These are phyloP conservation scores for Sylvilagus floridanus DNA, from an alignment of 2,797 vertebrate species.

Conservation along the genomic window DNA sequence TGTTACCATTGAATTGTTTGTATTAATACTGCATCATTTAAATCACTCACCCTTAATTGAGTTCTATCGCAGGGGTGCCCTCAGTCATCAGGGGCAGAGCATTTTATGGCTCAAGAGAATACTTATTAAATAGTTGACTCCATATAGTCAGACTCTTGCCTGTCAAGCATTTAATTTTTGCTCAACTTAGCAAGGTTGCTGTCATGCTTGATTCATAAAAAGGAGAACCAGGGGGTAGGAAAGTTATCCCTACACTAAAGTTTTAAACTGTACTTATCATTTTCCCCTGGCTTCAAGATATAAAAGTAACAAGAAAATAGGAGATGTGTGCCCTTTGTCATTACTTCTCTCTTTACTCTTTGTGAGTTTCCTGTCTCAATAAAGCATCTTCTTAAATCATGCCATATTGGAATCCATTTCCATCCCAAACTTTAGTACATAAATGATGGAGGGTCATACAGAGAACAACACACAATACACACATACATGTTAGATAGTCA, in stretches of 20 bases:
- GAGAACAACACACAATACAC: background rate
- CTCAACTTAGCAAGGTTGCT: background rate
- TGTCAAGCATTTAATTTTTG: background rate
- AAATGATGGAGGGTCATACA: background rate
- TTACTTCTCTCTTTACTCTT: background rate
- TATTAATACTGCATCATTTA: background rate
- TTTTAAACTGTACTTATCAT: accelerated
- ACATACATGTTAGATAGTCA: background rate
- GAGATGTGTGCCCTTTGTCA: background rate
- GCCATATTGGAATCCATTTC: background rate
- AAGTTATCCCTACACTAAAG: accelerated
- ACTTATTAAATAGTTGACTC: background rate
- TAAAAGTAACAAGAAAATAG: background rate
- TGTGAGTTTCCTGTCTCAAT: background rate
- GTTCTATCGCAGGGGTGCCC: background rate
- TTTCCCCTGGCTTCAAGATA: background rate
- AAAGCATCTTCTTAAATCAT: background rate
- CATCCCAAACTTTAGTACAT: background rate
- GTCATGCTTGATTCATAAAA: background rate
- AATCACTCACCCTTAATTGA: background rate
- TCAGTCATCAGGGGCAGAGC: background rate
- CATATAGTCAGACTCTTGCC: background rate
- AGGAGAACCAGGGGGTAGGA: accelerated
- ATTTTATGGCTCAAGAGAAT: background rate
- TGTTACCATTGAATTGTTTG: background rate